Base-by-base conservation (phyloP, 2,797 vertebrate species). In the Catostomus latipinnis region DNA sequence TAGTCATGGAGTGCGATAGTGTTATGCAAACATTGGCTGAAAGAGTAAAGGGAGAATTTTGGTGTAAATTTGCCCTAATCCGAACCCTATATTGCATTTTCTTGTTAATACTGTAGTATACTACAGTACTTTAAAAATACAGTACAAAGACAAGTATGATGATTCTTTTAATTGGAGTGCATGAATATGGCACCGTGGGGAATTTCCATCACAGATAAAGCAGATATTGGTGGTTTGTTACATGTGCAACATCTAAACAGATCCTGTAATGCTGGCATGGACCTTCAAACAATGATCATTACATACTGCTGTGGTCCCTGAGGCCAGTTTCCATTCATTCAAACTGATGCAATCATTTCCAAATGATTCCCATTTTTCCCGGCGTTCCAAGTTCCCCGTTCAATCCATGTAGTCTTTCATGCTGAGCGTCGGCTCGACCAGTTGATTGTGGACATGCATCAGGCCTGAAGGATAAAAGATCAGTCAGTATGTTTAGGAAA, bases 401-500 rank as follows among this genome's bases (percentile, higher is more conserved):
- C 45, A 87, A 54, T 85, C 78, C 53, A 34, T 80, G 67, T 82
- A 84, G 82, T 81, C 76, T 73, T 86, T 83, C 46, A 86, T 76
- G 76, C 81, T 87, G 82, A 81, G 82, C 8, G 22, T 81, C 1
- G 94, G 89, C 22, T 98, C 97, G 87, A 99, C 97, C 57, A 99
- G 93, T 87, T 96, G 97, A 91, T 98, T 99, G 93, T 99, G 98
- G 82, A 99, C 95, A 62, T 96, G 92, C 96, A 98, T 96, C 93
- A 99, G 93, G 81, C 98, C 98, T 99, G 84, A 69, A n/a, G 71
- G 22, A 86, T 62, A 76, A 72, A 69, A 74, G 34, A 79, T 49
- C 12, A 0, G 1, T 76, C 49, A 79, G 58, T 43, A 60, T 13
- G 16, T 71, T 6, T 65, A 79, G 16, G 16, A 49, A 34, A 58